phyloP scores from a whole-genome alignment of 2,113 vertebrate genomes.

The Lasiurus borealis region DNA sequence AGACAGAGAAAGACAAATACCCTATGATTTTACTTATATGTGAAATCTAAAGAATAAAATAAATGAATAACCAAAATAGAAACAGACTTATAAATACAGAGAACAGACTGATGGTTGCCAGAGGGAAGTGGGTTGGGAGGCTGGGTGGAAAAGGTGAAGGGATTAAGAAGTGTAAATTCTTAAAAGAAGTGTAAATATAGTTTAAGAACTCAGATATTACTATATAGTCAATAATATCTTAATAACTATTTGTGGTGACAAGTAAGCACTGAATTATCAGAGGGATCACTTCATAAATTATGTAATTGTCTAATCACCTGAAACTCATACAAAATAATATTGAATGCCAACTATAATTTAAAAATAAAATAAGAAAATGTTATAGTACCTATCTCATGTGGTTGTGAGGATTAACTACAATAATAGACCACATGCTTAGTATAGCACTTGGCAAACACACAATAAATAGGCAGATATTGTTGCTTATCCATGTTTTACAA shows the following conservation, averaged over 20 bases:
- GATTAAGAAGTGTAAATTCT: background rate
- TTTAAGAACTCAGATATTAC: no score
- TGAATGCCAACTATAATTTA: background rate
- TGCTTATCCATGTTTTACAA: background rate
- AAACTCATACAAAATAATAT: background rate
- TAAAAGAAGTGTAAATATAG: no score
- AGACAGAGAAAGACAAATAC: background rate
- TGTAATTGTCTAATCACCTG: background rate
- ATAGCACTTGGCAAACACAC: background rate
- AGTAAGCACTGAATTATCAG: background rate
- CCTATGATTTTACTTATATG: background rate
- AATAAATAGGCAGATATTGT: background rate
- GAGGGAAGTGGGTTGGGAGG: background rate
- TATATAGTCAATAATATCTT: background rate
- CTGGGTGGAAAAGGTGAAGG: background rate
- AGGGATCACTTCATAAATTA: background rate
- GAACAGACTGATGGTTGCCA: background rate
- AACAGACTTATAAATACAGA: background rate
- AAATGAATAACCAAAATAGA: background rate
- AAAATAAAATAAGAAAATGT: background rate
- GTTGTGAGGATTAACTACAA: background rate
- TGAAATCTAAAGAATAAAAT: background rate
- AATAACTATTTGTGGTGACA: background rate
- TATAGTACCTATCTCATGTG: background rate
- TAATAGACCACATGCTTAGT: background rate